Evolutionary conservation across 2,113 vertebrate species (phyloP).

Genomic region (Brienomyrus brachyistius): DNA sequence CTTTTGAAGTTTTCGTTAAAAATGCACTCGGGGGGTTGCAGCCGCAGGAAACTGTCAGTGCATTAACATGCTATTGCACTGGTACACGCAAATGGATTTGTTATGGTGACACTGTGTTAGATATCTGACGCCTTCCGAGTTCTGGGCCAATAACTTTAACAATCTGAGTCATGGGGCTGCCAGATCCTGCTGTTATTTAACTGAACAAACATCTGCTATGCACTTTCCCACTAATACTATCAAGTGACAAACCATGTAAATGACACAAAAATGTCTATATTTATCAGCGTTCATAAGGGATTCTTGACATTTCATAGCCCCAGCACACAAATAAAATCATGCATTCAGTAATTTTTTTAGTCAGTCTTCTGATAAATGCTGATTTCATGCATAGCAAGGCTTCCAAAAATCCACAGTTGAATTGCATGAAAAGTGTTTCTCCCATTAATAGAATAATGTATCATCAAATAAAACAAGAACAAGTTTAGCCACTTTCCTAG

Average conservation of each 20-base stretch:
- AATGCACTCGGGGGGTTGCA: not conserved
- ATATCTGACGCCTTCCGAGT: not conserved
- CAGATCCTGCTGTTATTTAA: not conserved
- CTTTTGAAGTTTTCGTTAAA: not conserved
- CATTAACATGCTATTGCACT: conserved; percentile 1
- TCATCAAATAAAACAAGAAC: not conserved
- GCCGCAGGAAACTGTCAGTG: not conserved
- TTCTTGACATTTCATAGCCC: not conserved
- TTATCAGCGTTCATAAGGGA: not conserved
- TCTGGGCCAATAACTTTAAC: not conserved
- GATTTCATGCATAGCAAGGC: not conserved
- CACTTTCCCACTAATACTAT: not conserved
- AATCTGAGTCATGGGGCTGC: not conserved
- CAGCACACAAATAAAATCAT: not conserved
- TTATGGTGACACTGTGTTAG: not conserved
- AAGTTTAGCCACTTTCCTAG: not conserved
- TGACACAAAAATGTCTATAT: conserved; percentile 5
- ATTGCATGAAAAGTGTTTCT: not conserved
- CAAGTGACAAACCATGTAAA: conserved; percentile 6
- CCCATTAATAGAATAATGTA: not conserved
- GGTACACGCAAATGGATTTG: not conserved
- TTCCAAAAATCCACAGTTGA: not conserved
- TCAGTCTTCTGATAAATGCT: not conserved
- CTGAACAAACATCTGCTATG: not conserved
- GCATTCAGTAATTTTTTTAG: not conserved